Evolutionary conservation across 2,888 invertebrate genomes (phyloP).

Genomic region (Byasa hedistus): DNA sequence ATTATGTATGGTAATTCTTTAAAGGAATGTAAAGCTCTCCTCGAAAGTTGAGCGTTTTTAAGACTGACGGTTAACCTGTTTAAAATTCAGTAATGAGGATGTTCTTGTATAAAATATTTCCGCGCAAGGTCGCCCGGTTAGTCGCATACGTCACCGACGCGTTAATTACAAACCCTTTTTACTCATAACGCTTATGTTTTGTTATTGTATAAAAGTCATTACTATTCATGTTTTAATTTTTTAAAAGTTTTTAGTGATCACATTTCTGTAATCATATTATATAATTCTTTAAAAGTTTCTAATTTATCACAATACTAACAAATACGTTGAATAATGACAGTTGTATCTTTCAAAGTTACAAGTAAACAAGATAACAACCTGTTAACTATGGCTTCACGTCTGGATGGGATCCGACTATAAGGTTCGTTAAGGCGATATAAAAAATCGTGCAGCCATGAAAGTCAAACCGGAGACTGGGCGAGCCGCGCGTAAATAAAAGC

Average conservation of each 20-base stretch:
- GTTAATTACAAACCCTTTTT: background rate
- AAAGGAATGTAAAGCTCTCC: background rate
- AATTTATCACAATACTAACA: background rate
- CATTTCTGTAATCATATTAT: background rate
- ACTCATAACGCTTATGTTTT: background rate
- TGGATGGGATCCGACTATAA: constrained; percentile 12
- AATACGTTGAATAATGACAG: background rate
- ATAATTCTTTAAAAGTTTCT: background rate
- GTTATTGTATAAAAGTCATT: background rate
- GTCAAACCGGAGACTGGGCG: constrained; percentile 37
- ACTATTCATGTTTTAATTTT: background rate
- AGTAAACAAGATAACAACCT: background rate
- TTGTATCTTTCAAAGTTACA: background rate
- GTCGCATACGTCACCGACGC: background rate
- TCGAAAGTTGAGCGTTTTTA: background rate
- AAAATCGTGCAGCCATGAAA: constrained; percentile 34
- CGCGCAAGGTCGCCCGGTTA: constrained; percentile 56
- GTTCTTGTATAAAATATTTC: constrained; percentile 33
- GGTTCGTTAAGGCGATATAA: constrained; percentile 25
- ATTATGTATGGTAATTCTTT: no score
- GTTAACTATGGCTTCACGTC: constrained; percentile 12
- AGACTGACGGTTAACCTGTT: constrained; percentile 8
- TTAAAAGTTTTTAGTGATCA: background rate
- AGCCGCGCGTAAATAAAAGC: constrained; percentile 43
- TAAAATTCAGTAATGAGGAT: constrained; percentile 27